Base-by-base conservation (phyloP, 2,113 vertebrate species). In the Ptyas mucosa region DNA sequence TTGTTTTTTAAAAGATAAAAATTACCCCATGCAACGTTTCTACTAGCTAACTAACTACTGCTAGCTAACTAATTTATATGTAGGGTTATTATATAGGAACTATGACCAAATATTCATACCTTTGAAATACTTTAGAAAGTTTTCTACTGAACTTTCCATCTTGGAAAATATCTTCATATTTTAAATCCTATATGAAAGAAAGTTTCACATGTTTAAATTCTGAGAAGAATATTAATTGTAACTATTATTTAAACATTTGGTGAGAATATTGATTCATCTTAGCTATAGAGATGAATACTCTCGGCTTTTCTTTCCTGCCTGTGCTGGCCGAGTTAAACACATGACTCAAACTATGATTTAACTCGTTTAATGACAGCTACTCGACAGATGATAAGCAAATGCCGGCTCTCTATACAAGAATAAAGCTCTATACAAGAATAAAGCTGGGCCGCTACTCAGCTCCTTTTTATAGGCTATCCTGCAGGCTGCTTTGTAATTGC, bases 41-140 rank as follows among this genome's bases (percentile, higher is more conserved):
- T 34, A 39, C 15, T 75, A 34, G n/a, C 14, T 39, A 75, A 75
- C 26, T 12, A 64, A 64, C n/a, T 39, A 75, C 69, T 34, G 6
- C 43, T 46, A 46, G 43, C 43, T 46, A 46, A 46, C 43, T 43
- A 81, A 43, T 43, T 43, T 81, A 39, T 43, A 43, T 81, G 3
- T 8, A 81, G 34, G 34, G 20, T 43, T 43, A 81, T 81, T 81
- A 81, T 81, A 81, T 3, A 9, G 8, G 8, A 81, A 43, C 75
- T 81, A 81, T 21, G 75, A 34, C 75, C 75, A 81, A 81, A 81
- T 81, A 43, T 43, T 21, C 97, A 53, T 97, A 99, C 98, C 96
- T 98, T 92, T 97, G 97, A 89, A 97, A 97, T 52, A 95, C 93
- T 29, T 97, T 95, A 89, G 96, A 96, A 53, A 97, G 96, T 91